Evolutionary conservation across 2,113 vertebrate genomes (phyloP).

Genomic region (Paramisgurnus dabryanus): DNA sequence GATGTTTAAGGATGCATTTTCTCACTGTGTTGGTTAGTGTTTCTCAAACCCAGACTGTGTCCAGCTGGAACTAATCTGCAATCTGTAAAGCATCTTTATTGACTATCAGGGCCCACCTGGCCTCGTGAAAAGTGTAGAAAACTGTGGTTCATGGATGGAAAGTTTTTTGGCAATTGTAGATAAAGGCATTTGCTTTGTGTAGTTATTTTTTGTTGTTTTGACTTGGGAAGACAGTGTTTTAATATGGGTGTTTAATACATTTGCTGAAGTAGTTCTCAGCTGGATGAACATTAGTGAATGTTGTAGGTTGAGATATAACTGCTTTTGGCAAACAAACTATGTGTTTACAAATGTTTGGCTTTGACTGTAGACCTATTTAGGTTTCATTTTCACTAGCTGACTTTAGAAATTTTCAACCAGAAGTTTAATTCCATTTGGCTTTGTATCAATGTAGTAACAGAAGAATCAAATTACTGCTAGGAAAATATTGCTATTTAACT

Average conservation of each 20-base stretch:
- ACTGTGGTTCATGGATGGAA: not conserved
- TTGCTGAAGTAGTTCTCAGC: not conserved
- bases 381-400: not conserved
- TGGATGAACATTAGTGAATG: not conserved
- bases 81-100: conserved; percentile 25
- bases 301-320: not conserved
- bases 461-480: no score
- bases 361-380: not conserved
- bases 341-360: conserved; percentile 16
- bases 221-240: not conserved
- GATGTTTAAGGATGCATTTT: not conserved
- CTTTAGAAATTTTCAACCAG: not conserved
- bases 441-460: not conserved
- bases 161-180: not conserved
- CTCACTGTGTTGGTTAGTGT: not conserved
- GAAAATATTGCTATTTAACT: no score
- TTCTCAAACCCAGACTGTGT: conserved; percentile 7
- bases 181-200: not conserved
- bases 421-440: not conserved
- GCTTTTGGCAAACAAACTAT: not conserved
- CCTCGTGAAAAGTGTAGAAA: conserved; percentile 5
- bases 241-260: not conserved
- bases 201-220: not conserved
- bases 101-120: conserved; percentile 21
- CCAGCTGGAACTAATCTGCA: conserved; percentile 34